A percentile compares a stretch with the other conserved stretches of the same genome.
Evolutionary conservation across 2,113 vertebrate species (phyloP).

Genomic region (Vimba vimba): DNA sequence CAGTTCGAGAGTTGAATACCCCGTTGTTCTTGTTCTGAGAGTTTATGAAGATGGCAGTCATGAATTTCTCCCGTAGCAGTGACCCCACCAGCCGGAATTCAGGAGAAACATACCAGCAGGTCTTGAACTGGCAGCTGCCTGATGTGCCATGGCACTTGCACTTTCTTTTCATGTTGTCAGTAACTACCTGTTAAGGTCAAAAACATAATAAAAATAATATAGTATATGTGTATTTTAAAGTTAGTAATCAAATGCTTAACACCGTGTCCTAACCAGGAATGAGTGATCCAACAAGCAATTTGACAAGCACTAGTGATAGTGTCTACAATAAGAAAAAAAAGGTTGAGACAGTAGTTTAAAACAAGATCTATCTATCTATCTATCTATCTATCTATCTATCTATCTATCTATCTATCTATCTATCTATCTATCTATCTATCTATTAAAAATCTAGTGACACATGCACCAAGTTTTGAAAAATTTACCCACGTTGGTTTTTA

Average conservation of each 20-base stretch:
- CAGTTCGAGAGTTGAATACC: slow-evolving; percentile 82
- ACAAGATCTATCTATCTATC: no score
- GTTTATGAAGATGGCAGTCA: slow-evolving; percentile 85
- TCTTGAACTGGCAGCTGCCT: slow-evolving; percentile 94
- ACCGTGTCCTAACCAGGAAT: no score
- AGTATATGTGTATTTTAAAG: not conserved
- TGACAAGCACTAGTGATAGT: no score
- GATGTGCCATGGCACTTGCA: slow-evolving; percentile 93
- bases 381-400: no score
- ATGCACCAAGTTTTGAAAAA: not conserved
- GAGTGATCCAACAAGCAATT: no score
- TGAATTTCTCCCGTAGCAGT: slow-evolving; percentile 82
- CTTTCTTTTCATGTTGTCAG: slow-evolving; percentile 88
- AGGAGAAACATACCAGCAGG: slow-evolving; percentile 89
- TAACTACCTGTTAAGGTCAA: slow-evolving; percentile 79
- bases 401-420: no score
- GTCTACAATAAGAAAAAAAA: no score
- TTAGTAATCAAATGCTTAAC: not conserved
- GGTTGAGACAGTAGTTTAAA: no score
- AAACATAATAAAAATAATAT: slow-evolving; percentile 18
- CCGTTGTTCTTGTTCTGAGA: slow-evolving; percentile 91
- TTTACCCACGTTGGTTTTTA: not conserved
- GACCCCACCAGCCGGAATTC: slow-evolving; percentile 87
- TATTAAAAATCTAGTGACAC: not conserved
- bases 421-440: no score